These are phyloP conservation scores for Petrocephalus microphthalmus DNA, from an alignment of 2,113 vertebrate species.

Conservation along the genomic window DNA sequence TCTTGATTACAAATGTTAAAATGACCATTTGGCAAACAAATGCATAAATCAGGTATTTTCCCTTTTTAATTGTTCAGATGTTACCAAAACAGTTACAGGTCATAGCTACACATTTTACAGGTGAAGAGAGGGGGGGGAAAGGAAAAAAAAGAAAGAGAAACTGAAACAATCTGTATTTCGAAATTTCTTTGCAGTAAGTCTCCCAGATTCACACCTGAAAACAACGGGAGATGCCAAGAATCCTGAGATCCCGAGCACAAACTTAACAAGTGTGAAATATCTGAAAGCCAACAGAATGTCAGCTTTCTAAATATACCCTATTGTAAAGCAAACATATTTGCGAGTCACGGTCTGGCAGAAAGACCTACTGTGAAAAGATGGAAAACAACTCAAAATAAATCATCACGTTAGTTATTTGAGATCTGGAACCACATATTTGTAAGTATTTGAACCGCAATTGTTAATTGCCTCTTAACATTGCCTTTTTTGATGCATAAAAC, in stretches of 20 bases:
- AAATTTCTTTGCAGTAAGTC: slow-evolving; percentile 6
- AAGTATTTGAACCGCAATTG: neutral
- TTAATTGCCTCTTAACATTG: neutral
- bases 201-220: slow-evolving; percentile 13
- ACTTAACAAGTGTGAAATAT: slow-evolving; percentile 10
- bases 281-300: neutral
- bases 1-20: neutral
- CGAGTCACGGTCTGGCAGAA: neutral
- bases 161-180: neutral
- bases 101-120: neutral
- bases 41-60: neutral
- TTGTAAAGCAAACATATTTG: neutral
- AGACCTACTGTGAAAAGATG: slow-evolving; percentile 8
- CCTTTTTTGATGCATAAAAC: neutral
- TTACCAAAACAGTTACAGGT: neutral
- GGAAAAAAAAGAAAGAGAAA: neutral
- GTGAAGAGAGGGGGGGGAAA: neutral
- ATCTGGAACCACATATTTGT: neutral
- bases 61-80: neutral
- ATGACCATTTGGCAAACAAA: neutral
- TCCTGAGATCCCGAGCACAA: neutral
- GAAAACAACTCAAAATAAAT: slow-evolving; percentile 12
- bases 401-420: neutral
- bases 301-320: slow-evolving; percentile 19
- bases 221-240: neutral